phyloP scores from a whole-genome alignment of 2,113 vertebrate species.

The Pseudorhombus dupliciocellatus region DNA sequence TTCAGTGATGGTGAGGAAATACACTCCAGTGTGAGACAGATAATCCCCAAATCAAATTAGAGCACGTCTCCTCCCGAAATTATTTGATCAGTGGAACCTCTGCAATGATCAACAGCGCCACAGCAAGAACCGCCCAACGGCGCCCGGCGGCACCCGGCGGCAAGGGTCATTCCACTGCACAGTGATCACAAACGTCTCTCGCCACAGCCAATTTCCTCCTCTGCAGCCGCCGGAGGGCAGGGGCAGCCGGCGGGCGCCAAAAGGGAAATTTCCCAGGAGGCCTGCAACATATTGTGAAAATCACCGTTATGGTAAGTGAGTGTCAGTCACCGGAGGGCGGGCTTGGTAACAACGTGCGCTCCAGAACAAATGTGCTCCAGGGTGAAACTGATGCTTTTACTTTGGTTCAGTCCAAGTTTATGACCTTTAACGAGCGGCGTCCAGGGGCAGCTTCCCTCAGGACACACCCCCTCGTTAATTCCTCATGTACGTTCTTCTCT shows the following conservation, averaged over 20 bases:
- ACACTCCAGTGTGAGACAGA: conserved; percentile 5
- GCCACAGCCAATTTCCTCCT: conserved; percentile 63
- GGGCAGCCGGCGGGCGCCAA: conserved; percentile 58
- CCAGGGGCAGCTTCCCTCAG: too few relatives aligned
- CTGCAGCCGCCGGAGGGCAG: conserved; percentile 22
- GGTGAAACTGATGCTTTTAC: too few relatives aligned
- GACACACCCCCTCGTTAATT: too few relatives aligned
- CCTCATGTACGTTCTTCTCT: too few relatives aligned
- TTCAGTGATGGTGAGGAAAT: conserved; percentile 20
- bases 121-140: too few relatives aligned
- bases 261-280: conserved; percentile 73
- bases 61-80: too few relatives aligned
- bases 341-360: conserved; percentile 47
- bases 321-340: conserved; percentile 50
- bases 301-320: conserved; percentile 48
- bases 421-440: too few relatives aligned
- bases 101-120: too few relatives aligned
- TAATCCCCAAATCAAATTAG: conserved; percentile 46
- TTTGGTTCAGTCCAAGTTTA: too few relatives aligned
- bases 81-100: too few relatives aligned
- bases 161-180: conserved; percentile 60
- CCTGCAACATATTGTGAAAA: conserved; percentile 63
- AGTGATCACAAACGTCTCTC: conserved; percentile 68
- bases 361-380: conserved; percentile 38
- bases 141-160: too few relatives aligned